Evolutionary conservation across 2,888 invertebrate species (phyloP).

Genomic region (Conomelus anceps): DNA sequence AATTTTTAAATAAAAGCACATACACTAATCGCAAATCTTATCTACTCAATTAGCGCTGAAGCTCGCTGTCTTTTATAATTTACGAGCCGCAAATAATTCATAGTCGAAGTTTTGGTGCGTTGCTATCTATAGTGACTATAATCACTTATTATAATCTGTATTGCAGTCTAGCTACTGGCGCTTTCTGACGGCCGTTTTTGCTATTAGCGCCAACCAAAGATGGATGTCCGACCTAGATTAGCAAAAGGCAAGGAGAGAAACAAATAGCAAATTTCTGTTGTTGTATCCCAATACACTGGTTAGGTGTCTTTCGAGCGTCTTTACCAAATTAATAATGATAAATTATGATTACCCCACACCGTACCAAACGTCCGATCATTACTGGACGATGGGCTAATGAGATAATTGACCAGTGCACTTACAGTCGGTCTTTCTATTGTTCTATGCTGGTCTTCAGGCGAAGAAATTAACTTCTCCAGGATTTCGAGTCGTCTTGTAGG

Average conservation of each 20-base stretch:
- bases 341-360: conserved; percentile 22
- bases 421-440: conserved; percentile 2
- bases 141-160: too few species aligned
- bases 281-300: background rate
- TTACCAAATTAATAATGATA: conserved; percentile 26
- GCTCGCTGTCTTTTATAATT: background rate
- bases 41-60: background rate
- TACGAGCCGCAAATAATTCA: background rate
- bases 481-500: background rate
- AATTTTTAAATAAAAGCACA: background rate
- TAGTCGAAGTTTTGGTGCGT: background rate
- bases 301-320: background rate
- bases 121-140: too few species aligned
- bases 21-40: background rate
- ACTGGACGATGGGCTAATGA: conserved; percentile 20
- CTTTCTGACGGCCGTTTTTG: background rate
- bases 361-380: conserved; percentile 13
- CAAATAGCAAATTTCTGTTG: background rate
- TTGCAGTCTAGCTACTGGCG: background rate
- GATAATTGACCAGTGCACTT: conserved; percentile 22
- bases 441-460: background rate
- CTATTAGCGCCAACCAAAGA: background rate
- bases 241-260: background rate
- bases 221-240: background rate
- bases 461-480: background rate